Base-by-base conservation (phyloP, 2,888 invertebrate genomes). In the Priocnemis perturbator region DNA sequence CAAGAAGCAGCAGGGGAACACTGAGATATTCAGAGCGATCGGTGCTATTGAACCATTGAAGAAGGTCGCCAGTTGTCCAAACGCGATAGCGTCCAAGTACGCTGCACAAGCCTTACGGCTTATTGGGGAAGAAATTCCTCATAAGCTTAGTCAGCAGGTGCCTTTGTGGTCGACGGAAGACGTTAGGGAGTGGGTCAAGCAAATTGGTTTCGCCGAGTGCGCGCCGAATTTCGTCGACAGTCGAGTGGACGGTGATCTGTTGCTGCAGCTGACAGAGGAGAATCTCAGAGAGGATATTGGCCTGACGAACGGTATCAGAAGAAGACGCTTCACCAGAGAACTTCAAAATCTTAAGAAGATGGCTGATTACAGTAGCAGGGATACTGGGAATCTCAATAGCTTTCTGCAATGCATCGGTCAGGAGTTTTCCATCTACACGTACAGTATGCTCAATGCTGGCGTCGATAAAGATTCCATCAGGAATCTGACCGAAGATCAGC, bases 151-250 rank as follows among this genome's bases (percentile, higher is more conserved):
- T 45, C 98, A 99, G 88, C 98, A 99, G 89, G 98, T 99, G 50
- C 99, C 99, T 0, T 91, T 98, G 7, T 99, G 99, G 99, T 97
- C 97, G 0, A 94, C 94, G 20, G 97, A 97, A 88, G 99, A 99
- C 88, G 99, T 99, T 0, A 92, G 95, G 81, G 98, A 98, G 90
- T 99, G 99, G 99, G 97, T 99, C 0, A 97, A 97, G 87, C 98
- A 99, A 92, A 98, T 98, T 83, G 98, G 98, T 0, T 99, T 98
- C 88, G 92, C 93, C 17, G 94, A 95, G 85, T 97, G 95, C 82
- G 94, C 95, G 2, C 91, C 90, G 1, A 95, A 95, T 87, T 99
- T 99, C 88, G 93, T 94, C 55, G 95, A 96, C 64, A 97, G 98
- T 85, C 93, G 96, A 89, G 98, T 99, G 37, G 99, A 99, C 89